A percentile compares a stretch with the other conserved stretches of the same genome.
Conservation (phyloP, 1,140 invertebrate genomes). For the Spodoptera frugiperda region DNA sequence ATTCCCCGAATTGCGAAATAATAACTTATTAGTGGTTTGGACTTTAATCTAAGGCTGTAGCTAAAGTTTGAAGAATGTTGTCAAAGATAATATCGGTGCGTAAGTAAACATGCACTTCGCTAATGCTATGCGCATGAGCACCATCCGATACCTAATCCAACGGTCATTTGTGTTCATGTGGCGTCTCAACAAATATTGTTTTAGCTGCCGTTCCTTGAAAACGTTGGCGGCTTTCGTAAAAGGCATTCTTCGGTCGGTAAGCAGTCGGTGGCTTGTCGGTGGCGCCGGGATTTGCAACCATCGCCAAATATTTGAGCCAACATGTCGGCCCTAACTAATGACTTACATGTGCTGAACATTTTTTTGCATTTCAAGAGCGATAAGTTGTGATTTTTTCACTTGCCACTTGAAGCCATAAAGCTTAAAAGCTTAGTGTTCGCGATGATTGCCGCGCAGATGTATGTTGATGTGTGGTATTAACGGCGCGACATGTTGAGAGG, state of each 20-base stretch:
- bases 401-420: slow-evolving; percentile 40
- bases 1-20: no score
- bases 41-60: background rate
- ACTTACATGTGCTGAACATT: slow-evolving; percentile 76
- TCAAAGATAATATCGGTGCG: background rate
- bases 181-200: slow-evolving; percentile 77
- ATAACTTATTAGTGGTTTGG: background rate
- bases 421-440: slow-evolving; percentile 44
- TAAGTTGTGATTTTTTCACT: slow-evolving; percentile 44
- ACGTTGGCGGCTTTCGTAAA: slow-evolving; percentile 43
- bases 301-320: slow-evolving; percentile 76
- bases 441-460: slow-evolving; percentile 26
- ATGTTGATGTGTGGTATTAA: slow-evolving; percentile 26
- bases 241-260: slow-evolving; percentile 54
- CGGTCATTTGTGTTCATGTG: slow-evolving; percentile 84
- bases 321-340: slow-evolving; percentile 75
- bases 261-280: slow-evolving; percentile 57
- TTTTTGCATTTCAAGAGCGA: slow-evolving; percentile 57
- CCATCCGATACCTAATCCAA: slow-evolving; percentile 69
- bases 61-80: background rate
- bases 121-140: slow-evolving; percentile 26
- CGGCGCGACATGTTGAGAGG: slow-evolving; percentile 10
- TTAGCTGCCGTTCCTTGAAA: slow-evolving; percentile 73
- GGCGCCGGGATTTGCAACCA: slow-evolving; percentile 75
- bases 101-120: slow-evolving; percentile 25